Evolutionary conservation across 2,113 vertebrate species (phyloP), one percentile per base, ranked within the genome.

Genomic region (Heptranchias perlo): DNA sequence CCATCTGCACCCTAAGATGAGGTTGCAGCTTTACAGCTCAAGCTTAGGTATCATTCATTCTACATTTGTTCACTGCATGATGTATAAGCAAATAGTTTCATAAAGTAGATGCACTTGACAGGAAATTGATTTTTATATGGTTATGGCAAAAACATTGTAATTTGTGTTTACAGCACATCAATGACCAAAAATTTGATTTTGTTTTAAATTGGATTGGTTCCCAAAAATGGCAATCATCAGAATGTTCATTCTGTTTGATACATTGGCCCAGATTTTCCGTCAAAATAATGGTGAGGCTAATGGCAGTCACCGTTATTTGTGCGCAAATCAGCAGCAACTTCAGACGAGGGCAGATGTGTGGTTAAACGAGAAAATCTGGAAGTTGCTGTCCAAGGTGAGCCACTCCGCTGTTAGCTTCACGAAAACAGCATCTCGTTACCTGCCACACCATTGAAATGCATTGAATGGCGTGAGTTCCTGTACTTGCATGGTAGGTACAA

Each of bases 81-180:
- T 62, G n/a, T 62, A 21, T 62, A 93, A 93, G n/a, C 89, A 93
- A 61, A 93, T 13, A 93, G 35, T 39, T 64, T 93, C 89, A 39
- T 39, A 93, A 44, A 23, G 35, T 58, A 62, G 89, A 21, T 39
- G 18, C 89, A 64, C 89, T 93, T 64, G 0, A 21, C 14, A 62
- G 23, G n/a, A 62, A 64, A 61, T 62, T 93, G 35, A 93, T 64
- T 93, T 93, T 62, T 62, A 93, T 64, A 58, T 0, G 58, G 35
- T 62, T 93, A 61, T 93, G 89, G 89, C 11, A 39, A 62, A 62
- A 92, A n/a, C 35, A 92, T 35, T 31, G 54, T 92, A n/a, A 91
- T 62, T 92, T 92, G 89, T 61, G 54, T 92, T 18, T 61, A 61
- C 31, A 16, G 54, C 14, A 92, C 54, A 92, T 62, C 31, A 62